Base-by-base conservation (phyloP, 2,797 vertebrate species). In the Myioborus melanocephalus region DNA sequence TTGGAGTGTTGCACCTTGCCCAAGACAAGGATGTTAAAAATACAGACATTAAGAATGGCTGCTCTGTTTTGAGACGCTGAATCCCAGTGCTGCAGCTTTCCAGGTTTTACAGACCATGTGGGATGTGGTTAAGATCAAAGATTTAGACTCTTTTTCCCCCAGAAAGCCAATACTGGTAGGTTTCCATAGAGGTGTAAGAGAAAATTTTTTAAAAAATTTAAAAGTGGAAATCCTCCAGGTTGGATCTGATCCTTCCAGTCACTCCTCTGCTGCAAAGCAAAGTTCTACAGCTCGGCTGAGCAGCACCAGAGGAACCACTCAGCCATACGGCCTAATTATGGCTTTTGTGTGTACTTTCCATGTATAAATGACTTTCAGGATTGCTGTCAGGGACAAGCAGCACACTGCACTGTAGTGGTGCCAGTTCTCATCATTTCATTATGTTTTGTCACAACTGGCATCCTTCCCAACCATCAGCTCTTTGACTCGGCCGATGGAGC, bases 41-140 rank as follows among this genome's bases (percentile, higher is more conserved):
- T 61, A 77, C 12, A 69, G 70, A 10, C 37, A 10, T 22, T 30
- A 75, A 92, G 87, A 91, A 92, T 49, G 69, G 27, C 15, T 89
- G 59, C 43, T 86, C 72, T 89, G 57, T 83, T 92, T 47, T 76
- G 76, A 59, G 49, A 27, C 46, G 8, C 8, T 9, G 55, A 92
- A 83, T 76, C 50, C 46, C 17, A 16, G 43, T 37, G 14, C 47
- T 61, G 39, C 60, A 57, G 78, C 56, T 69, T 75, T 92, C 71
- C 75, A 87, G 65, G 43, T 80, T 89, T 87, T 89, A 78, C 30
- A 81, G 57, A 46, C 28, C 47, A 39, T 41, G 72, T 81, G 87
- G 61, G 32, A 44, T 94, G 87, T 66, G 72, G 84, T 44, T 89
- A 71, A 92, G 53, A 94, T 91, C 92, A 96, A 96, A 95, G 84